Evolutionary conservation across 2,888 invertebrate species (phyloP), one percentile per base, ranked within the genome.

Genomic region (Anorthoa munda): DNA sequence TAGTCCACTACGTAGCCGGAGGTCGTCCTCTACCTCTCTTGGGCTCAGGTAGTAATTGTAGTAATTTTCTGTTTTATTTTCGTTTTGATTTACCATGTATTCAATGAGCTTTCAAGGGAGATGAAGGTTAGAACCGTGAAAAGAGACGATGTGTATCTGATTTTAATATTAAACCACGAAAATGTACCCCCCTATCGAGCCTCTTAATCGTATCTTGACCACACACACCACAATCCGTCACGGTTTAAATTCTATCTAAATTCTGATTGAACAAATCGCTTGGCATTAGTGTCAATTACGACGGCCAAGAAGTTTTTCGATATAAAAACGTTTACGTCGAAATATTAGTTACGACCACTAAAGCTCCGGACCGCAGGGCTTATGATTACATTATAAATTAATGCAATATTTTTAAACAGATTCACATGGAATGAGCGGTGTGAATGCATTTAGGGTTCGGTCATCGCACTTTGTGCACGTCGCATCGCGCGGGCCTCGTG

Each of bases 361-460:
- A 79, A 83, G 65, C 61, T 63, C 64, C 21, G 39, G 61, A 64
- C 55, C 72, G 61, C 70, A 59, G 64, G 39, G 77, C 61, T 81
- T 67, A 79, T 75, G 84, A 86, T 86, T 79, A 74, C 75, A 72
- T 78, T 82, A 75, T 84, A 78, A 81, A 81, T 85, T 66, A 86
- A 86, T 84, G 86, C 84, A 86, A 86, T 83, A 82, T 83, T 80
- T 85, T 84, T 75, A 80, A 86, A 82, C 72, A 83, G 79, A 83
- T 84, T 85, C 84, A 83, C 79, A 66, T 82, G 73, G 81, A 80
- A 83, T 85, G 88, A 88, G 83, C 88, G 87, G 85, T 87, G 88
- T 90, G 90, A 91, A 91, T 93, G 94, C 92, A 92, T 93, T 92
- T 92, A 92, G 93, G 93, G 92, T 76, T 87, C 94, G 95, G 95